phyloP scores from a whole-genome alignment of 2,888 invertebrate species.

The Lasioglossum zephyrum region DNA sequence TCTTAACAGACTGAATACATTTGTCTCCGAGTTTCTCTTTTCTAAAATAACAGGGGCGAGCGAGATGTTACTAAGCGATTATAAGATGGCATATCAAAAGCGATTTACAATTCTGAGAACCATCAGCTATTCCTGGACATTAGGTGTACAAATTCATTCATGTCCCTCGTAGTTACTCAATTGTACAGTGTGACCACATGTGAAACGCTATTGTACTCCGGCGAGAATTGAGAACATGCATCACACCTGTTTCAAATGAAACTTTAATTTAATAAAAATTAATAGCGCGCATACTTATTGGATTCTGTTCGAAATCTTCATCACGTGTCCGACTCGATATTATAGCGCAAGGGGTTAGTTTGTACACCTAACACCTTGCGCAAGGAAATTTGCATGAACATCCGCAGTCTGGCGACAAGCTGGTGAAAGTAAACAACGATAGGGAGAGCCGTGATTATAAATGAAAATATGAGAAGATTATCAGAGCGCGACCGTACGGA shows the following conservation, averaged over 20 bases:
- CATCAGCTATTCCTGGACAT: neutral
- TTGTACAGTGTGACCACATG: neutral
- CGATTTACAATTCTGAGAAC: neutral
- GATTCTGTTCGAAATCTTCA: too few relatives aligned
- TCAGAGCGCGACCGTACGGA: neutral
- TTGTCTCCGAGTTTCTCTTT: neutral
- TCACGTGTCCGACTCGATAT: too few relatives aligned
- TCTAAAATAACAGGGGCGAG: neutral
- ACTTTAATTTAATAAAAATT: too few relatives aligned
- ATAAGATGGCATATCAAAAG: neutral
- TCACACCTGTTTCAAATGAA: too few relatives aligned
- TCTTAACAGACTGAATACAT: neutral
- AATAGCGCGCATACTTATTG: too few relatives aligned
- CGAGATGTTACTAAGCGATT: neutral
- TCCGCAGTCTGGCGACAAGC: neutral
- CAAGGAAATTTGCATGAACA: neutral
- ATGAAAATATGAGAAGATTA: slow-evolving; percentile 1
- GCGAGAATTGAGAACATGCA: neutral
- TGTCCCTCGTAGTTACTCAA: neutral
- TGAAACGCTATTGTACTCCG: neutral
- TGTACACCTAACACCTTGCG: neutral
- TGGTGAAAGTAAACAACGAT: neutral
- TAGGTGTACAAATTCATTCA: neutral
- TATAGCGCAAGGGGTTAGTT: neutral
- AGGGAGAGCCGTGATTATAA: neutral